phyloP scores from a whole-genome alignment of 1,140 invertebrate genomes.

The Leptestheria dahalacensis region DNA sequence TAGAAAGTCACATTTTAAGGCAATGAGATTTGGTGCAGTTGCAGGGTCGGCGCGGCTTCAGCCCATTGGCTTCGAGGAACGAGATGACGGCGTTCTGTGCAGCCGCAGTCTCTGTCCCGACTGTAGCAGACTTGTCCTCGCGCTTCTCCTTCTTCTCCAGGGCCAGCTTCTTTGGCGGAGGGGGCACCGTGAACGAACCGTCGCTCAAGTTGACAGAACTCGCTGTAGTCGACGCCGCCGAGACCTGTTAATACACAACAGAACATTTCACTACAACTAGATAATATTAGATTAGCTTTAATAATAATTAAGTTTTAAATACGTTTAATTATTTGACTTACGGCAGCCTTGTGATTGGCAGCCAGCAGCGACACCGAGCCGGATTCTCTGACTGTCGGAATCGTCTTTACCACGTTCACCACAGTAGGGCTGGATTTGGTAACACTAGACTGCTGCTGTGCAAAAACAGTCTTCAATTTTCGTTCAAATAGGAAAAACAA shows the following conservation, averaged over 20 bases:
- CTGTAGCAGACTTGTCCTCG: slow-evolving; percentile 21
- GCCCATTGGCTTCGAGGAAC: slow-evolving; percentile 43
- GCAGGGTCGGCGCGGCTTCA: slow-evolving; percentile 78
- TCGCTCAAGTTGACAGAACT: not conserved
- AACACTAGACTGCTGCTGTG: not conserved
- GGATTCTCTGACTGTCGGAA: not conserved
- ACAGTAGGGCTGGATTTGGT: not conserved
- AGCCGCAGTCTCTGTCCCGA: not conserved
- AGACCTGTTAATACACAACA: not conserved
- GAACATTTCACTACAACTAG: too few relatives aligned
- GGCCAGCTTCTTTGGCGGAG: not conserved
- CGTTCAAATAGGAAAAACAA: too few relatives aligned
- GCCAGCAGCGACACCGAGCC: too few relatives aligned
- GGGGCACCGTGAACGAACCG: not conserved
- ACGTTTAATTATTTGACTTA: too few relatives aligned
- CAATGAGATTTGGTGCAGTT: slow-evolving; percentile 99
- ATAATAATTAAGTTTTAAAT: too few relatives aligned
- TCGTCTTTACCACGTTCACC: not conserved
- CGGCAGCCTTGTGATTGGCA: too few relatives aligned
- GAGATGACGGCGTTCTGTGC: not conserved
- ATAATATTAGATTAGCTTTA: too few relatives aligned
- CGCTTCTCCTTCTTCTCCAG: slow-evolving; percentile 15
- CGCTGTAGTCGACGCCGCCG: not conserved
- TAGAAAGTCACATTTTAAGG: slow-evolving; percentile 63
- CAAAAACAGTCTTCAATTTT: too few relatives aligned